Base-by-base conservation (phyloP, 2,888 invertebrate genomes). In the Aphidius colemani region DNA sequence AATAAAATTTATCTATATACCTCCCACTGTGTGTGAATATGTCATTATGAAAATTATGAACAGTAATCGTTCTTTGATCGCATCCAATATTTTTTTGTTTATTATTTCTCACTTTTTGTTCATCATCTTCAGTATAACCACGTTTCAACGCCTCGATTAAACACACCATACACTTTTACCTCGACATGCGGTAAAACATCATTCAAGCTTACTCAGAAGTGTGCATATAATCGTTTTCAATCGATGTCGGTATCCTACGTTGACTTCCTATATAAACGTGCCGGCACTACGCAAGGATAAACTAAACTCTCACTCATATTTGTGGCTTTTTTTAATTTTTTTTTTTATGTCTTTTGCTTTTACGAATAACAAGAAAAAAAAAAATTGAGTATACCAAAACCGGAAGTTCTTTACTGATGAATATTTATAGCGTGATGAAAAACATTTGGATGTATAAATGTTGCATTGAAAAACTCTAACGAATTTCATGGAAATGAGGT, bases 221-320 rank as follows among this genome's bases (percentile, higher is more conserved):
- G 55, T 59, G 55, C 61, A 62, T 51, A 63, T 65, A 66, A 68
- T 66, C 64, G 58, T 62, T 68, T 66, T 62, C 53, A 58, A 61
- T 66, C 53, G 45, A 55, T 59, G 59, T 53, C 53, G 45, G 48
- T 49, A 50, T 60, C 64, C 60, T 40, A 18, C 13, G 30, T 53
- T 44, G 9, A 53, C 49, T 46, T 60, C 51, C 48, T 43, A 60
- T 64, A 64, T 63, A 63, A 44, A 57, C 59, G 60, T 66, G 48
- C 63, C 66, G 66, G 61, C 59, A 63, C 65, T 59, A 66, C 63
- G 59, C 65, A 63, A 66, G 59, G 63, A 30, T 30, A 30, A 30
- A 30, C 65, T 63, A 62, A 58, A 57, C 46, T 57, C 57, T 57
- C 57, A 46, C 53, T 53, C 10, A 10, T 43, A 53, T 40, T 10